phyloP scores from a whole-genome alignment of 2,113 vertebrate species.

The Zosterops borbonicus region DNA sequence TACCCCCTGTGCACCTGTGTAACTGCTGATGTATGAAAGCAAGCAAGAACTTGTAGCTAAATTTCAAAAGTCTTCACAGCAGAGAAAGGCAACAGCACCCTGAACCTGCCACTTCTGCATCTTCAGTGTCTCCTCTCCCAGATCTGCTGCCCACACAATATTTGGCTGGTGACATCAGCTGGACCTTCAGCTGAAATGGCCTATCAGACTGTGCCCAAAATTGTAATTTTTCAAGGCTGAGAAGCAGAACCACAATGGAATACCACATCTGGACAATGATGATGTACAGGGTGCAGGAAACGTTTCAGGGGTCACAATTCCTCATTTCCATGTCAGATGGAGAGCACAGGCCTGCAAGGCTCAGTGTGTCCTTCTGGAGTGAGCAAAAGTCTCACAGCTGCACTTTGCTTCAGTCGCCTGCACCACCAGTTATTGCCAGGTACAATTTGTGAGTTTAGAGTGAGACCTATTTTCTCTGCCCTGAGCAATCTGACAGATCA shows the following conservation, averaged over 20 bases:
- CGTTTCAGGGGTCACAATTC: not conserved
- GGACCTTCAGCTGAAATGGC: not conserved
- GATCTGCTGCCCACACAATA: not conserved
- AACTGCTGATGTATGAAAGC: not conserved
- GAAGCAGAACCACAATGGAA: not conserved
- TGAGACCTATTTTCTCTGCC: not conserved
- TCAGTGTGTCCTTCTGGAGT: not conserved
- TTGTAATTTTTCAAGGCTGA: not conserved
- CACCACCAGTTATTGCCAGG: not conserved
- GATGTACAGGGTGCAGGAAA: not conserved
- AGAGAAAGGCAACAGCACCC: not conserved
- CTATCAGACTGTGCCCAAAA: not conserved
- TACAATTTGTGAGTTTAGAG: not conserved
- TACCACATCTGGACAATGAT: not conserved
- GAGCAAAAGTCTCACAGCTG: not conserved
- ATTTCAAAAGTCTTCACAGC: not conserved
- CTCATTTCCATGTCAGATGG: not conserved
- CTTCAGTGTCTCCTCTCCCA: not conserved
- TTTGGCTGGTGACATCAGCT: not conserved
- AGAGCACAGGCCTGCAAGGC: not conserved
- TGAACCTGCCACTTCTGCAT: not conserved
- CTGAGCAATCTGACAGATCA: not conserved
- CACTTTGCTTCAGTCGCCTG: not conserved
- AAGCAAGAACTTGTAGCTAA: not conserved
- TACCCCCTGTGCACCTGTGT: not conserved